These are phyloP conservation scores for Lophotis ruficrista DNA, from an alignment of 2,113 vertebrate species.

Conservation along the genomic window DNA sequence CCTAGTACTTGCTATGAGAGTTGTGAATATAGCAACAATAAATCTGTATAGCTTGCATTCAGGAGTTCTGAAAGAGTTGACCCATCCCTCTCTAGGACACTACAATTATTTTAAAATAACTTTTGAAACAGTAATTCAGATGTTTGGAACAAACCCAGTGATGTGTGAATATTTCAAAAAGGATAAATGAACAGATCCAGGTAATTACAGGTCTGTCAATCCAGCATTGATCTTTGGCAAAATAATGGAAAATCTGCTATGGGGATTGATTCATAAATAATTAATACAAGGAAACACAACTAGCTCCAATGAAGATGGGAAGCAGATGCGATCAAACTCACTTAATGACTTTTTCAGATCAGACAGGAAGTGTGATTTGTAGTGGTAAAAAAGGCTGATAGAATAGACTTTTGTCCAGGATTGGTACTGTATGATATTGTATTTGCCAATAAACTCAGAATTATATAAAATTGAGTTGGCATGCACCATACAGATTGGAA, in stretches of 20 bases:
- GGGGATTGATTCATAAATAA: background rate
- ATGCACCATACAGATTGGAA: background rate
- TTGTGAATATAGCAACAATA: background rate
- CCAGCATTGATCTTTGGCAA: background rate
- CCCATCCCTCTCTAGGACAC: background rate
- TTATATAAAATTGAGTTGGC: background rate
- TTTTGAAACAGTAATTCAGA: background rate
- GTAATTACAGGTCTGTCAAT: background rate
- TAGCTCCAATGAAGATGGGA: background rate
- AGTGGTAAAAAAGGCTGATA: background rate
- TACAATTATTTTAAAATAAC: background rate
- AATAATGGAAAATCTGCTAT: background rate
- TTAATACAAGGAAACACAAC: background rate
- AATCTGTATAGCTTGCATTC: background rate
- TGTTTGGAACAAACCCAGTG: background rate
- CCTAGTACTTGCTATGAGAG: background rate
- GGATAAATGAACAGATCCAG: background rate
- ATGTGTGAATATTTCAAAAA: background rate
- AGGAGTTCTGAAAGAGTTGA: background rate
- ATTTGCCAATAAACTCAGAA: conserved; percentile 4
- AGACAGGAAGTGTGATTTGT: background rate
- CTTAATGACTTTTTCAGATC: conserved; percentile 8
- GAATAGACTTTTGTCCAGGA: background rate
- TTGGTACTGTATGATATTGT: background rate
- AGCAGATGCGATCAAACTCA: background rate